phyloP scores from a whole-genome alignment of 2,888 invertebrate genomes.

The Pseudococcus longispinus region DNA sequence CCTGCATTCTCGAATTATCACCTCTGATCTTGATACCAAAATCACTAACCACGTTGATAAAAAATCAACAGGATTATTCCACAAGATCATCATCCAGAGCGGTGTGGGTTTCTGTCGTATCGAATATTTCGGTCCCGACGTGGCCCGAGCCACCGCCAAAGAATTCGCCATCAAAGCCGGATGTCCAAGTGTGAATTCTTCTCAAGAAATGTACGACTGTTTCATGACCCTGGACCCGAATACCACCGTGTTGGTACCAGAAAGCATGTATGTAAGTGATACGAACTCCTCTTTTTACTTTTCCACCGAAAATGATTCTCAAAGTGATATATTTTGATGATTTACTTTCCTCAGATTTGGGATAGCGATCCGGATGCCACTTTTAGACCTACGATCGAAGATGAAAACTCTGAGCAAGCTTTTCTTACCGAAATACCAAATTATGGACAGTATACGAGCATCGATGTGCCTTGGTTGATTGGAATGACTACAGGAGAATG shows the following conservation, averaged over 20 bases:
- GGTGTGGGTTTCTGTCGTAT: constrained; percentile 73
- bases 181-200: background rate
- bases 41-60: no score
- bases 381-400: no score
- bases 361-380: background rate
- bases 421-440: no score
- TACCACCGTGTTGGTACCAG: background rate
- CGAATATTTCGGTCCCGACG: constrained; percentile 64
- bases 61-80: constrained; percentile 63
- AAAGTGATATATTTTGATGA: background rate
- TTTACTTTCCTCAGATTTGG: background rate
- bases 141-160: background rate
- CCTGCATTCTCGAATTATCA: background rate
- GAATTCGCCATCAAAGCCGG: constrained; percentile 30
- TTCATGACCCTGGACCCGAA: background rate
- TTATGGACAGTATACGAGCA: no score
- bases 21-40: background rate
- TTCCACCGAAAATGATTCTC: background rate
- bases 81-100: constrained; percentile 73
- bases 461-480: no score
- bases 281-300: background rate
- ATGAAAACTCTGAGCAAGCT: no score
- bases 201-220: constrained; percentile 40
- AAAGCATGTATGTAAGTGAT: background rate
- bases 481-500: background rate